phyloP scores from a whole-genome alignment of 2,797 vertebrate species.

The Falco columbarius region DNA sequence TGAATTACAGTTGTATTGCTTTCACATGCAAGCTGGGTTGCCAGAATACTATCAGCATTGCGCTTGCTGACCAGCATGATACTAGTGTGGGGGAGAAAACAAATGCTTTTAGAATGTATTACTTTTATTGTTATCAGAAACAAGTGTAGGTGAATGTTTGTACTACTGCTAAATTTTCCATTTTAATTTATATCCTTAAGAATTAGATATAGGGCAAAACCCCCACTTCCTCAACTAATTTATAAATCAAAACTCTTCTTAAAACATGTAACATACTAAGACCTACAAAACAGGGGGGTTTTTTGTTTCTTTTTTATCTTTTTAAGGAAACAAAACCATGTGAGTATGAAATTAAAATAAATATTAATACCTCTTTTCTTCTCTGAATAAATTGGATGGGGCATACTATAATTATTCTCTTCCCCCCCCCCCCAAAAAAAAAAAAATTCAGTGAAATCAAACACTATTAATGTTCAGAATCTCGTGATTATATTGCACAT shows the following conservation, averaged over 20 bases:
- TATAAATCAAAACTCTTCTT: background rate
- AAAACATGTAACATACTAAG: background rate
- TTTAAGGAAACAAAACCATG: background rate
- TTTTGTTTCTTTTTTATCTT: background rate
- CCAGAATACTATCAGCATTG: background rate
- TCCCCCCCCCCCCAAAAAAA: too few species aligned
- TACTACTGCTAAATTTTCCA: background rate
- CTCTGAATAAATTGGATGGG: background rate
- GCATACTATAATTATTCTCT: background rate
- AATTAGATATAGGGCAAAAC: background rate
- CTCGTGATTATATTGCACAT: background rate
- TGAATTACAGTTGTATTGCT: background rate
- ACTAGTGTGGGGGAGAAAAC: background rate
- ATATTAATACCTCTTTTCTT: background rate
- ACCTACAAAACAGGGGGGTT: background rate
- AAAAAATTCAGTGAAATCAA: background rate
- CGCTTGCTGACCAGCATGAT: background rate
- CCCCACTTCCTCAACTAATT: background rate
- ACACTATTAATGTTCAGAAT: background rate
- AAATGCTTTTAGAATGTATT: background rate
- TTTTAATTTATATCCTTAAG: background rate
- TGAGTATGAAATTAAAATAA: background rate
- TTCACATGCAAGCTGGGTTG: background rate
- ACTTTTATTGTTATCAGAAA: background rate
- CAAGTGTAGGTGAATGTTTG: background rate